Base-by-base conservation (phyloP, 64 coral and sea anemone species). In the Stichodactyla mertensii region DNA sequence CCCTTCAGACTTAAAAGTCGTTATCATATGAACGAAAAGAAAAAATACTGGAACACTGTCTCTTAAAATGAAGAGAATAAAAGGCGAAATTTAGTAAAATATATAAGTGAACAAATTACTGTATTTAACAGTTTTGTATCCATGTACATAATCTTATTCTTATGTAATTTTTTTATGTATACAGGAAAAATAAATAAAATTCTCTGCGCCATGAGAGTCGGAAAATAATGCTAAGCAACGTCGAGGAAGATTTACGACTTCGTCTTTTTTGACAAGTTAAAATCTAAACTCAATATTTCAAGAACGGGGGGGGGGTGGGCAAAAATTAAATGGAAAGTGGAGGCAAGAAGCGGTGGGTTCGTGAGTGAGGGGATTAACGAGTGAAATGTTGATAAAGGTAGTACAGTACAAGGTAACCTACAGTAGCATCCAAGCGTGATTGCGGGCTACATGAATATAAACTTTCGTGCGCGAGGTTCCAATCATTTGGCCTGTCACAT, bases 401-500 rank as follows among this genome's bases (percentile, higher is more conserved):
- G 52, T 4, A 81, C 16, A 81, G 18, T 81, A 22, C 51, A 9
- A 18, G 6, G 2, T 55, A 53, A 45, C 36, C 16, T 81, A 9
- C 15, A 79, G 31, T 79, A 20, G 16, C 45, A 55, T 28, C 78
- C 78, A 81, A 81, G 78, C 78, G 52, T 81, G 78, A 81, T 81
- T 81, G 53, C 16, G 31, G 78, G 52, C 52, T 54, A 53, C 14
- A 81, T 81, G 78, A 81, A 81, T 81, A 81, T 54, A 81, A 19
- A n/a, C 51, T 81, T 74, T 81, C 78, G 16, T 54, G 52, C 15
- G 8, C 69, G 14, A 19, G 77, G 78, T 81, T 81, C 78, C 78
- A 81, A 81, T 81, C 78, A 81, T 81, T 81, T 81, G 78, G 78
- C 20, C 78, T 54, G 52, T 81, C 78, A 81, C 78, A 81, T 81